These are phyloP conservation scores for Bombus picipes DNA, from an alignment of 1,140 invertebrate species.

Conservation along the genomic window DNA sequence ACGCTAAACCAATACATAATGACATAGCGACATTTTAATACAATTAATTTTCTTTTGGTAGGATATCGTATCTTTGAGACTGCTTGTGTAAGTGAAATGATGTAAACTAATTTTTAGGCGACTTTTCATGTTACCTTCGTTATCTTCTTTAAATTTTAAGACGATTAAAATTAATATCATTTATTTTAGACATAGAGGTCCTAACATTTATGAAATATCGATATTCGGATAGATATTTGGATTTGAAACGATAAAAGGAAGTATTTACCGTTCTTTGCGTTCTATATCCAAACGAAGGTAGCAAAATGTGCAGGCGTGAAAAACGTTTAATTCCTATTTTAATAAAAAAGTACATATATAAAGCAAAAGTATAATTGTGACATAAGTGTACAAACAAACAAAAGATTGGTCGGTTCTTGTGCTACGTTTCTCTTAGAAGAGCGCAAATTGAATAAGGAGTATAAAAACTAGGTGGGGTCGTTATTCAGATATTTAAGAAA, in stretches of 20 bases:
- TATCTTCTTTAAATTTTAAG: not conserved
- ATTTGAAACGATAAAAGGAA: not conserved
- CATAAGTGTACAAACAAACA: slow-evolving; percentile 44
- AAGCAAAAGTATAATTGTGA: slow-evolving; percentile 34
- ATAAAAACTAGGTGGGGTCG: slow-evolving; percentile 20
- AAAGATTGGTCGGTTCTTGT: slow-evolving; percentile 25
- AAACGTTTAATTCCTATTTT: slow-evolving; percentile 45
- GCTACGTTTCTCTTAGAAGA: not conserved
- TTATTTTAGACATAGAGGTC: not conserved
- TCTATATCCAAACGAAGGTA: slow-evolving; percentile 31
- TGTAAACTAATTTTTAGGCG: slow-evolving; percentile 40
- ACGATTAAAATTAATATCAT: not conserved
- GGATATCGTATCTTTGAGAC: slow-evolving; percentile 25
- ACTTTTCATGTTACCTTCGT: slow-evolving; percentile 57
- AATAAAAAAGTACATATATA: slow-evolving; percentile 4
- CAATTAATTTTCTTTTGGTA: slow-evolving; percentile 27
- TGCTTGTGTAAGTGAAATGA: slow-evolving; percentile 41
- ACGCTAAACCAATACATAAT: slow-evolving; percentile 21
- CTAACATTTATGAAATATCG: not conserved
- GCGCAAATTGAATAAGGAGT: slow-evolving; percentile 26
- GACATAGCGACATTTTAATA: slow-evolving; percentile 35
- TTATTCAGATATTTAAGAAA: not conserved
- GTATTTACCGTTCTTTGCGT: not conserved
- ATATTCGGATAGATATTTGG: not conserved
- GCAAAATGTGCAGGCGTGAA: slow-evolving; percentile 41